Base-by-base conservation (phyloP, 2,888 invertebrate species). In the Lymantria monacha region DNA sequence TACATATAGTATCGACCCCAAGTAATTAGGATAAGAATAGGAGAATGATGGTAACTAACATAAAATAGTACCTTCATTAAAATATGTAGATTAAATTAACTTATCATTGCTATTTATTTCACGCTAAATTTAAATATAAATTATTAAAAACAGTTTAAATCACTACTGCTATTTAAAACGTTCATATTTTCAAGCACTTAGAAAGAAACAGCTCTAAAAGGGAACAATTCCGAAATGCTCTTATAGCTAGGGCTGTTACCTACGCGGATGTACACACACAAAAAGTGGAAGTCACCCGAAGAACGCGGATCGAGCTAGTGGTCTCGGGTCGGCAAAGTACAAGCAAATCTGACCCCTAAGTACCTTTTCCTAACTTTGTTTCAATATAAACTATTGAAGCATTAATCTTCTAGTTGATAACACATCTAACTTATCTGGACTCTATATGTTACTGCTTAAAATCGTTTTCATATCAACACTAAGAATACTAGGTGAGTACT, bases 221-320 rank as follows among this genome's bases (percentile, higher is more conserved):
- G n/a, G 13, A 74, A 75, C 69, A 75, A 80, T 78, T 83, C 77
- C 79, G 57, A 82, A 82, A 82, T 79, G 78, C 81, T 82, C 82
- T 80, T 83, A 82, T 86, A 82, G 81, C 81, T 80, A 71, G 76
- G 72, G 67, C 74, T 77, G 82, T 72, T 76, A 82, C 69, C 72
- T 67, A 72, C 70, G 72, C 78, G 83, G 82, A 83, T 86, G 83
- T 86, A 85, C 82, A 80, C 66, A 55, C 63, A 73, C 84, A 90
- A 90, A 90, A 90, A 90, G 81, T 87, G 76, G 88, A 83, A 84
- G 82, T 82, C 77, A 78, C 72, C 74, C 73, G 74, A 85, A 85
- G 88, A 89, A 90, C 89, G 89, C 89, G 89, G 89, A 89, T 87
- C 78, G 81, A 72, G 76, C 75, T 73, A 79, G 75, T 68, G 69